phyloP scores from a whole-genome alignment of 2,113 vertebrate genomes.

The Penelope pileata region DNA sequence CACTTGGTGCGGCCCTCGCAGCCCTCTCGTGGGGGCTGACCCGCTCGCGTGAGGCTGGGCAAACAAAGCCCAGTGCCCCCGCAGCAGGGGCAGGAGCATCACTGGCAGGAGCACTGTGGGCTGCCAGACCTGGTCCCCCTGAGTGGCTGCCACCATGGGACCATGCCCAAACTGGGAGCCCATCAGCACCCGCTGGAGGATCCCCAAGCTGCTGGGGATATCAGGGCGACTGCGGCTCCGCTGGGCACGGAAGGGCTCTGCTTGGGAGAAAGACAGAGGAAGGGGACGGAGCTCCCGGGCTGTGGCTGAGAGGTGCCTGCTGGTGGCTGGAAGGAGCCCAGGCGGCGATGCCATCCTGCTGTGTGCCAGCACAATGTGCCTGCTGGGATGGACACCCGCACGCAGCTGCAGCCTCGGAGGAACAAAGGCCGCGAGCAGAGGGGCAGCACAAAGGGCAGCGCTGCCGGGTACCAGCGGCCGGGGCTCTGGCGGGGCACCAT shows the following conservation, averaged over 20 bases:
- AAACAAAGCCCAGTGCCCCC: background rate
- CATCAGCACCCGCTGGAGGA: background rate
- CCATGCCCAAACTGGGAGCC: background rate
- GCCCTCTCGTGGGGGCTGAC: too few relatives aligned
- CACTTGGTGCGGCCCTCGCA: conserved; percentile 82
- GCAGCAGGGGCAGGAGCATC: too few relatives aligned
- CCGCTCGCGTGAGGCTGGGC: background rate
- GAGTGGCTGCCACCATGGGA: background rate
- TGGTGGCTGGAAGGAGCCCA: background rate
- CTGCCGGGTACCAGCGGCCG: background rate
- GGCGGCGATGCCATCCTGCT: accelerated
- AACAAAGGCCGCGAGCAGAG: conserved; percentile 42
- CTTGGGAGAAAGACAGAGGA: background rate
- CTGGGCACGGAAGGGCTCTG: background rate
- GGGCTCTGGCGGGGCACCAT: background rate
- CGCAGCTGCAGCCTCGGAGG: background rate
- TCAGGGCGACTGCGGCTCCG: background rate
- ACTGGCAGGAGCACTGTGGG: background rate
- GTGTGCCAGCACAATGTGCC: accelerated
- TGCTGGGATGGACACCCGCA: accelerated
- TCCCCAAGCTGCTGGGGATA: background rate
- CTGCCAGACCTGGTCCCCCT: background rate
- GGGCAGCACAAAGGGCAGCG: conserved; percentile 18
- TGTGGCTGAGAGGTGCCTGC: background rate
- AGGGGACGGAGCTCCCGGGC: background rate